phyloP scores from a whole-genome alignment of 2,888 invertebrate genomes.

The Kuschelorhynchus macadamiae region DNA sequence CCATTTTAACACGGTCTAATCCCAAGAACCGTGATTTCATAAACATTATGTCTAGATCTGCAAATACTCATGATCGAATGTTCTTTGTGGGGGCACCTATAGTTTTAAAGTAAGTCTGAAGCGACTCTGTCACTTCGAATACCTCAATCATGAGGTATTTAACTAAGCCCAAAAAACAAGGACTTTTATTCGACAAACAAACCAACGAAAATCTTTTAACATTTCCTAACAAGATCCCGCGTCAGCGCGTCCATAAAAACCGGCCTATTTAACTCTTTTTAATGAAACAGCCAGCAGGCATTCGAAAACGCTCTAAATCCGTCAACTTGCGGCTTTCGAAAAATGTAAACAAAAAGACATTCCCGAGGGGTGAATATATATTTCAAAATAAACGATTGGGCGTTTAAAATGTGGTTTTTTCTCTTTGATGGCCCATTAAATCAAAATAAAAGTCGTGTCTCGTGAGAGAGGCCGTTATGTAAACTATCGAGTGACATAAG shows the following conservation, averaged over 20 bases:
- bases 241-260: slow-evolving; percentile 16
- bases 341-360: slow-evolving; percentile 35
- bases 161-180: too few species aligned
- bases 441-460: slow-evolving; percentile 29
- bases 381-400: slow-evolving; percentile 34
- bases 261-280: slow-evolving; percentile 15
- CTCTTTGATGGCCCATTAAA: slow-evolving; percentile 37
- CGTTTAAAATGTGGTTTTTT: slow-evolving; percentile 32
- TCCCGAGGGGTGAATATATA: slow-evolving; percentile 23
- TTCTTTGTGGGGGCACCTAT: too few species aligned
- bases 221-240: slow-evolving; percentile 8
- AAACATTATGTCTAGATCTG: too few species aligned
- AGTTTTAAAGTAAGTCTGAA: too few species aligned
- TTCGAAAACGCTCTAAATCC: slow-evolving; percentile 27
- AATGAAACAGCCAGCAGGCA: slow-evolving; percentile 17
- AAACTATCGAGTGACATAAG: slow-evolving; percentile 34
- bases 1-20: too few species aligned
- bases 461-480: slow-evolving; percentile 7
- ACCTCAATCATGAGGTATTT: too few species aligned
- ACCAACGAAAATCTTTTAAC: not conserved
- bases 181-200: too few species aligned
- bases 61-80: too few species aligned
- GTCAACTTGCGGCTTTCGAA: slow-evolving; percentile 31
- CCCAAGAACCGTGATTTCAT: too few species aligned
- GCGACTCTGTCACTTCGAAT: too few species aligned